Evolutionary conservation across 2,113 vertebrate genomes (phyloP).

Genomic region (Chaetura pelagica): DNA sequence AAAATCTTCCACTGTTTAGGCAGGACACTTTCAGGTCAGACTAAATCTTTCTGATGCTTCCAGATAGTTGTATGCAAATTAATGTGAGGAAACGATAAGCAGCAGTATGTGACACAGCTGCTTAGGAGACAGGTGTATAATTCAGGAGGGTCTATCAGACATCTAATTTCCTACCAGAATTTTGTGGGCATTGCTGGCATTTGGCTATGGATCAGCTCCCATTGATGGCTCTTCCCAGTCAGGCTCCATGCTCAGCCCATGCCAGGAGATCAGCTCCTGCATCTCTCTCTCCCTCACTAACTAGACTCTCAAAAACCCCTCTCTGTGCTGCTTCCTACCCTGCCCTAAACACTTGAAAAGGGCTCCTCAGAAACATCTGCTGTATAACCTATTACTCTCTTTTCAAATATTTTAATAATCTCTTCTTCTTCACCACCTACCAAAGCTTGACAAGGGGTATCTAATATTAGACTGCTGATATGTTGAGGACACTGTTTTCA

Average conservation of each 20-base stretch:
- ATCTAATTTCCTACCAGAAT: not conserved
- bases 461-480: not conserved
- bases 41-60: not conserved
- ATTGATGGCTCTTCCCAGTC: not conserved
- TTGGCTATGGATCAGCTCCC: not conserved
- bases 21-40: not conserved
- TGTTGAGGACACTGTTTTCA: not conserved
- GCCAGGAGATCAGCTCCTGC: not conserved
- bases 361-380: not conserved
- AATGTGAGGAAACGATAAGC: not conserved
- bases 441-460: not conserved
- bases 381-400: not conserved
- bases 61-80: not conserved
- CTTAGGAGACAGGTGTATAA: not conserved
- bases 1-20: not conserved
- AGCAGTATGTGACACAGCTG: not conserved
- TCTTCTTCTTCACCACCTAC: not conserved
- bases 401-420: not conserved
- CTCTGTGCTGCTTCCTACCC: not conserved
- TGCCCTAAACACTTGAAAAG: not conserved
- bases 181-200: not conserved
- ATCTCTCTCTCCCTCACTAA: not conserved
- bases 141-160: not conserved
- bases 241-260: not conserved
- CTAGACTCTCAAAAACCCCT: not conserved